Conservation (phyloP, 2,797 vertebrate species). For the Hydrocynus forskahlii region DNA sequence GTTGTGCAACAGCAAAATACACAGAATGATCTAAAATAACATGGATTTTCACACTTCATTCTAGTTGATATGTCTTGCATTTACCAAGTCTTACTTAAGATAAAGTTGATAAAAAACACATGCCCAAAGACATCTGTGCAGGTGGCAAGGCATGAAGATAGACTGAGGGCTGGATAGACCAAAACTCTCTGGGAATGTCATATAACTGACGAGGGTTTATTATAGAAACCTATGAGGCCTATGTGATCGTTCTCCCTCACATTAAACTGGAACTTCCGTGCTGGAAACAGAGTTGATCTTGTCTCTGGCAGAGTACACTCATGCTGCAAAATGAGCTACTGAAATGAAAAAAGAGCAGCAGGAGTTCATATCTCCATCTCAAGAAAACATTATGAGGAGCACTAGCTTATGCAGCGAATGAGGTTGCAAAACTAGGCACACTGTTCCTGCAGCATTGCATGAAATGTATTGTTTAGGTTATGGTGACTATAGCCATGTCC, state of each 20-base stretch:
- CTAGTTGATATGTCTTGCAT: slow-evolving; percentile 12
- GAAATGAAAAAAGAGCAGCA: neutral
- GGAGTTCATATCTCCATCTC: neutral
- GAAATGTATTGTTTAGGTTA: neutral
- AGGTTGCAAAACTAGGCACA: neutral
- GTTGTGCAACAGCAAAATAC: slow-evolving; percentile 20
- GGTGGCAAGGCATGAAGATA: slow-evolving; percentile 14
- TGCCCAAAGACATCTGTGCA: slow-evolving; percentile 12
- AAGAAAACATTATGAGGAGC: neutral
- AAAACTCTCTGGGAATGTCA: neutral
- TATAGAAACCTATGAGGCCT: neutral
- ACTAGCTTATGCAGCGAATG: neutral
- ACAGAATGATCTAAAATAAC: slow-evolving; percentile 6
- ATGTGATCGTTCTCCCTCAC: neutral
- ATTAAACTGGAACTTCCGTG: slow-evolving; percentile 4
- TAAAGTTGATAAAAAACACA: slow-evolving; percentile 28
- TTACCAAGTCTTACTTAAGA: neutral
- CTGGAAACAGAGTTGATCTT: neutral
- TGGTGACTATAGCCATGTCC: neutral
- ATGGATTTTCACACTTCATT: slow-evolving; percentile 30
- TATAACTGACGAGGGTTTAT: slow-evolving; percentile 17
- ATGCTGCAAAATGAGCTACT: neutral
- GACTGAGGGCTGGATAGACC: neutral
- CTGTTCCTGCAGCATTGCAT: neutral
- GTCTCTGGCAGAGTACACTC: neutral